Evolutionary conservation across 2,888 invertebrate species (phyloP), one percentile per base, ranked within the genome.

Genomic region (Apocheima hispidaria): DNA sequence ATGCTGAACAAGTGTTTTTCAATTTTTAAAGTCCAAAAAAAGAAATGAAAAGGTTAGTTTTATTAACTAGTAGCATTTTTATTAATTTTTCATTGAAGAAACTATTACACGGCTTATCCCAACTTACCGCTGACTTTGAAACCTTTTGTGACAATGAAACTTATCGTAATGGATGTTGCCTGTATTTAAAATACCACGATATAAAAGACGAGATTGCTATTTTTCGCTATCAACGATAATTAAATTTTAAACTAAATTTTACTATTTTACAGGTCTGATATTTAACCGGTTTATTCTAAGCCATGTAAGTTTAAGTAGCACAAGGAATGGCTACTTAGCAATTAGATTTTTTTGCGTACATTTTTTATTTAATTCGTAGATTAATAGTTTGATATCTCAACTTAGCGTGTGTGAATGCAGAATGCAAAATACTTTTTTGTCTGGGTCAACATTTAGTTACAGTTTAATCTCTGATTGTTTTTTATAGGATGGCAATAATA

Each of bases 361-460:
- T 57, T 54, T 69, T 65, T 69, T 64, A 56, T 60, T 63, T 50
- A 53, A 38, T 62, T 60, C 58, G 56, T 38, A 58, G 52, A 64
- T 66, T 60, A 65, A 63, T 59, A 55, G 56, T 64, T 64, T 66
- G 66, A 66, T 69, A 66, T 66, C 60, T 64, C 59, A 49, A 68
- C 65, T 68, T 49, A 54, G 59, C 59, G 48, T 59, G 66, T 63
- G 58, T 58, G n/a, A n/a, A n/a, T n/a, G n/a, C 56, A 20, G 60
- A 52, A 57, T 64, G 61, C 60, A 52, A 64, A 62, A 52, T 28
- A 46, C 61, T 65, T 65, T 67, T 65, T 65, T 64, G 58, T 63
- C 63, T 63, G 28, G 53, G 49, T 60, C 60, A 63, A 56, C 60
- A 63, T 60, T 65, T 68, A 59, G 58, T 53, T 60, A 61, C 61